Evolutionary conservation across 2,113 vertebrate species (phyloP), one percentile per base, ranked within the genome.

Genomic region (Ia io): DNA sequence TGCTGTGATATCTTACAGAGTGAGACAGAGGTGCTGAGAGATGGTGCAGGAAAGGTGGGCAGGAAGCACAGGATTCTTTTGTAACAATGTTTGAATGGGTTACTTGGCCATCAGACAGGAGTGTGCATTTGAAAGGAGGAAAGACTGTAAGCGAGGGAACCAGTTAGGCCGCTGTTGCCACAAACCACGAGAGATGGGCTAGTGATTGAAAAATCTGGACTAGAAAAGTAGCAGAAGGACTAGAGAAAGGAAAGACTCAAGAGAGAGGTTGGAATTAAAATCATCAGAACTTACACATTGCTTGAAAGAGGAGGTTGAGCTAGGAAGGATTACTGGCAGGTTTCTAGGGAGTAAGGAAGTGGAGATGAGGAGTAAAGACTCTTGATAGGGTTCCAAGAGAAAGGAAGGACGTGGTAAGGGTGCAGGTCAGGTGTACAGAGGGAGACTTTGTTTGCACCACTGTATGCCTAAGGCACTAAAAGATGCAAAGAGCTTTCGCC

Each of bases 391-490:
- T 23, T 49, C 18, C 23, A 84, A 28, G 23, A 65, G 63, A 53
- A 80, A 70, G 25, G 10, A 65, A 74, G 53, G 25, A 63, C 4
- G 11, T 1, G 9, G 11, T 1, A 7, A 32, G n/a, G 2, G 6
- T 37, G 2, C 6, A 63, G 84, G 53, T 2, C 20, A 35, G 56
- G 32, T 13, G 1, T 37, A 20, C 2, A 35, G 40, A 30, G 53
- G 35, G 30, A 32, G 11, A 4, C 16, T 14, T 13, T 30, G 4
- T 1, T 42, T 69, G 32, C n/a, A n/a, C 35, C 47, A 6, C 3
- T 3, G 8, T 13, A 9, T 0, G 0, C 13, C 20, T 42, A 1
- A 30, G 18, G 30, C 18, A 59, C 20, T 42, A 59, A 25, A 53
- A 44, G 14, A 28, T 7, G 1, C 88, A 53, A 59, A 61, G 30